Evolutionary conservation across 2,113 vertebrate species (phyloP).

Genomic region (Sapajus apella): DNA sequence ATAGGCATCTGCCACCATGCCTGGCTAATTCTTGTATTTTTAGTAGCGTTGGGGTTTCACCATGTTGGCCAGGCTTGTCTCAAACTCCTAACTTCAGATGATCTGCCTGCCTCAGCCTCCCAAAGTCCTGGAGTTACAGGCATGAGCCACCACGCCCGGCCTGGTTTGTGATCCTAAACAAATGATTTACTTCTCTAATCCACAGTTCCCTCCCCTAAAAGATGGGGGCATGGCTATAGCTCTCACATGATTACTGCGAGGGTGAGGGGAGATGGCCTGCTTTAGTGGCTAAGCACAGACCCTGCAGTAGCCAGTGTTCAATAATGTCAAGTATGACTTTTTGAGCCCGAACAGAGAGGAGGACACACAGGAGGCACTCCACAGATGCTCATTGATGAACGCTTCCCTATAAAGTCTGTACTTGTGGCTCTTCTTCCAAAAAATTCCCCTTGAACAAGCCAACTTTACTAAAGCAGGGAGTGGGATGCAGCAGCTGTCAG

Average conservation of each 20-base stretch:
- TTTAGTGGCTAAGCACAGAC: not conserved
- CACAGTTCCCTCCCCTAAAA: not conserved
- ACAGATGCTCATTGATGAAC: not conserved
- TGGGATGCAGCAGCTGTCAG: not conserved
- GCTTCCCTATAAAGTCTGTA: not conserved
- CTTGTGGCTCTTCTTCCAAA: not conserved
- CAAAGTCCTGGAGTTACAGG: no score
- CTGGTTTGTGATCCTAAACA: no score
- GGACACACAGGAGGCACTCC: not conserved
- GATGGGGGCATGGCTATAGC: not conserved
- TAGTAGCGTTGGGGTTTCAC: no score
- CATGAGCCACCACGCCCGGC: no score
- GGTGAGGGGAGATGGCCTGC: not conserved
- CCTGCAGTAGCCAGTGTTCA: not conserved
- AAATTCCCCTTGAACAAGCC: not conserved
- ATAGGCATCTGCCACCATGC: no score
- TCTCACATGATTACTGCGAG: fast-evolving
- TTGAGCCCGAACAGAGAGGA: not conserved
- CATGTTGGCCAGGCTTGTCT: no score
- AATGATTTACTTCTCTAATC: not conserved
- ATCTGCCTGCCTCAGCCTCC: no score
- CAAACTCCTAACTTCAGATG: no score
- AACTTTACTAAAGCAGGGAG: not conserved
- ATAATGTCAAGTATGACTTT: not conserved
- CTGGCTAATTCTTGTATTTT: no score